Evolutionary conservation across 2,113 vertebrate species (phyloP), one percentile per base, ranked within the genome.

Genomic region (Mustela lutreola): DNA sequence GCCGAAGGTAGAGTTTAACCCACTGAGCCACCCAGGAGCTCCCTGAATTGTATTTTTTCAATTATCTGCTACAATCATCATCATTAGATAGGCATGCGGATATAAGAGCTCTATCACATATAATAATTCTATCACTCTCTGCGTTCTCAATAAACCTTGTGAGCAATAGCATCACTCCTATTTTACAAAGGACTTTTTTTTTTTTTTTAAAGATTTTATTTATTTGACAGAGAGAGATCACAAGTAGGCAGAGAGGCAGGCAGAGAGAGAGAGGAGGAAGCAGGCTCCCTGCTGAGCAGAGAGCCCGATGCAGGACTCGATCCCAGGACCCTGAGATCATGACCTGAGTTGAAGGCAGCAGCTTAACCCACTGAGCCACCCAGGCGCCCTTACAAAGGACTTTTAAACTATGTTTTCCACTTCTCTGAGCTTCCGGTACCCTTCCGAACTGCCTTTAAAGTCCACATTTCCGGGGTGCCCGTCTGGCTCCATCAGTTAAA

Each of bases 351-450:
- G 39, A 39, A 39, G 39, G 39, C 39, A 39, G 39, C 39, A 39
- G 39, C 39, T 39, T 39, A 39, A 39, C 39, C 39, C 39, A 39
- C 39, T 39, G 39, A 39, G 39, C 39, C 39, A 39, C 39, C 39
- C 39, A 39, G 39, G 39, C 39, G 39, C 39, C 39, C 39, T 73
- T 71, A 73, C 45, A 94, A 89, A 75, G 45, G 15, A 45, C 36
- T 90, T 94, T 88, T 71, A 82, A 58, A 16, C 70, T 75, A 11
- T 48, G 84, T 67, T 82, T 94, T 95, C 53, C 42, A 93, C 42
- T 89, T 79, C 42, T 89, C 70, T 79, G 45, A 75, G 42, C 16
- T 31, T 89, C 60, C 60, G 67, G 14, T 73, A 81, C 21, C 1
- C 91, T 89, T 85, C 56, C 75, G 33, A 91, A 78, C 42, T 91